These are phyloP conservation scores for Teleopsis dalmanni DNA, from an alignment of 1,140 invertebrate genomes.

Conservation along the genomic window DNA sequence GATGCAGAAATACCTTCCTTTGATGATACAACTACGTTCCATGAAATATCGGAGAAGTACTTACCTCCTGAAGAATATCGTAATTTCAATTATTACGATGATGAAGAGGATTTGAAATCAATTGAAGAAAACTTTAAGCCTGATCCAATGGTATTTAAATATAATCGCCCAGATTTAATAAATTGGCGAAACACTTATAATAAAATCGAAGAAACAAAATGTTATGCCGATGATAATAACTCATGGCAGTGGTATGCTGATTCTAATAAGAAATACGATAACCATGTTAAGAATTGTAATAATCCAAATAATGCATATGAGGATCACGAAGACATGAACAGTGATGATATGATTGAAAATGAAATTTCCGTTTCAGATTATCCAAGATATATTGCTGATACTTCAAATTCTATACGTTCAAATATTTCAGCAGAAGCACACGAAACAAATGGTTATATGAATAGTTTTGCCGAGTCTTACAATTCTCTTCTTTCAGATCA, in stretches of 20 bases:
- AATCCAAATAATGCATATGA: too few relatives aligned
- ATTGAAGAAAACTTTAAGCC: neutral
- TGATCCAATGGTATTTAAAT: too few relatives aligned
- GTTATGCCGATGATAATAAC: neutral
- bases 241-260: too few relatives aligned
- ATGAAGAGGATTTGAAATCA: constrained; percentile 14
- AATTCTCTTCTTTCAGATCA: constrained; percentile 29
- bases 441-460: constrained; percentile 10
- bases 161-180: neutral
- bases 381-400: neutral
- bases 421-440: constrained; percentile 10
- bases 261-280: too few relatives aligned
- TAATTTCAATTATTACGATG: constrained; percentile 29
- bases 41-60: constrained; percentile 36
- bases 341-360: neutral
- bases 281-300: too few relatives aligned
- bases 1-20: neutral
- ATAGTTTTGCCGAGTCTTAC: constrained; percentile 40
- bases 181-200: neutral
- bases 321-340: too few relatives aligned
- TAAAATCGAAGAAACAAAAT: constrained; percentile 1
- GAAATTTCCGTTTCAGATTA: neutral
- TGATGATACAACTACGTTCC: constrained; percentile 19
- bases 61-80: constrained; percentile 33
- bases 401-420: constrained; percentile 8